phyloP scores from a whole-genome alignment of 2,113 vertebrate species.

The Rhegmatorhina hoffmannsi region DNA sequence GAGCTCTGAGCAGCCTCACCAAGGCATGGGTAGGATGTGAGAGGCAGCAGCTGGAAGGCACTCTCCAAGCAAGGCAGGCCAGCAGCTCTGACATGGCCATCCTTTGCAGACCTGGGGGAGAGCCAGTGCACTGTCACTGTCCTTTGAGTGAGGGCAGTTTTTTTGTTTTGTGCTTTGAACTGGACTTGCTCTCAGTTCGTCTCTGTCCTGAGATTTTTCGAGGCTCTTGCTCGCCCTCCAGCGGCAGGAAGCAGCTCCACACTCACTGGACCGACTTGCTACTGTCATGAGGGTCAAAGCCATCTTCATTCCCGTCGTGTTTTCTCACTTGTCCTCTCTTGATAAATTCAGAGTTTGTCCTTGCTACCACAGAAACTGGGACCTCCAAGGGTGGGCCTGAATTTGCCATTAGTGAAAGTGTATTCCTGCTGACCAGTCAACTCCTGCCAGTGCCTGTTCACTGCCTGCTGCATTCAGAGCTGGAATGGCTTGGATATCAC shows the following conservation, averaged over 20 bases:
- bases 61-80: background rate
- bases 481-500: background rate
- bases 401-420: background rate
- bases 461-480: background rate
- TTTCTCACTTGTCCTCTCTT: background rate
- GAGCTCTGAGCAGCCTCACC: background rate
- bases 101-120: background rate
- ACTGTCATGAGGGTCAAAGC: background rate
- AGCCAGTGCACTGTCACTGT: background rate
- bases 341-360: background rate
- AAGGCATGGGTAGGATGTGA: rapidly evolving
- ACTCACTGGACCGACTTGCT: background rate
- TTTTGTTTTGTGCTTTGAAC: background rate
- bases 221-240: constrained; percentile 47
- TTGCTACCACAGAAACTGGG: background rate
- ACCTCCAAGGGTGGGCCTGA: background rate
- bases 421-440: background rate
- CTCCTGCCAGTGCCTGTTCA: background rate
- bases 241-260: background rate
- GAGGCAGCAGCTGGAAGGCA: background rate
- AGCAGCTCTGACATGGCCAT: background rate
- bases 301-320: rapidly evolving
- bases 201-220: background rate
- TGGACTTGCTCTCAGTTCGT: rapidly evolving
- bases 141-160: background rate